Evolutionary conservation across 2,888 invertebrate species (phyloP), one percentile per base, ranked within the genome.

Genomic region (Drosophila niveifrons): DNA sequence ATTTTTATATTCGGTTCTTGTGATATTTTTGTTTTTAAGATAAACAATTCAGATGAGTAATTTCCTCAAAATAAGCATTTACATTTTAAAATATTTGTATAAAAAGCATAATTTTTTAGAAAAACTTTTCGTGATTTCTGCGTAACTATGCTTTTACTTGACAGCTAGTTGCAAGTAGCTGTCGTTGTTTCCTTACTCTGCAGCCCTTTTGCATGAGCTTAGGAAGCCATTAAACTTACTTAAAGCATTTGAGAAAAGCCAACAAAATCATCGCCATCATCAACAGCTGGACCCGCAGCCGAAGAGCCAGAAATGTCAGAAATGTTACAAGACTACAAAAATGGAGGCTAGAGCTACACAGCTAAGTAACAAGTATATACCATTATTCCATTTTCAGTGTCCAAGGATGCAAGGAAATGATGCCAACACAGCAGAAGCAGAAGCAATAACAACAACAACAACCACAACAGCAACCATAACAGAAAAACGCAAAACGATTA

Each of bases 341-440:
- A 36, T 34, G 9, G 18, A 28, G 17, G 56, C 47, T 31, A 29
- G 4, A 63, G 39, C 23, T 55, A n/a, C 58, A 47, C 44, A 85
- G 79, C 80, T 80, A 88, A 86, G 73, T 81, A 82, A 84, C 88
- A 88, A 84, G 80, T 71, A 84, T 78, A 87, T 87, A 75, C 82
- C 88, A 85, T 86, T 85, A 88, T 85, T 77, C 69, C 72, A 69
- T 67, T 68, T 71, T 51, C 70, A 72, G 58, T 47, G 56, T 78
- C 72, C 78, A 71, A 68, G 61, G 55, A 71, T 29, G 41, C 41
- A 15, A 34, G 46, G 46, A 73, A 69, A 64, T 58, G 65, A 64
- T 69, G 75, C 63, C 65, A 55, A 52, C 75, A 57, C 55, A 59
- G 52, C 50, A 65, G 43, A 48, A 43, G 34, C 17, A 29, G 23